Base-by-base conservation (phyloP, 2,888 invertebrate genomes). In the Dasypogon diadema region DNA sequence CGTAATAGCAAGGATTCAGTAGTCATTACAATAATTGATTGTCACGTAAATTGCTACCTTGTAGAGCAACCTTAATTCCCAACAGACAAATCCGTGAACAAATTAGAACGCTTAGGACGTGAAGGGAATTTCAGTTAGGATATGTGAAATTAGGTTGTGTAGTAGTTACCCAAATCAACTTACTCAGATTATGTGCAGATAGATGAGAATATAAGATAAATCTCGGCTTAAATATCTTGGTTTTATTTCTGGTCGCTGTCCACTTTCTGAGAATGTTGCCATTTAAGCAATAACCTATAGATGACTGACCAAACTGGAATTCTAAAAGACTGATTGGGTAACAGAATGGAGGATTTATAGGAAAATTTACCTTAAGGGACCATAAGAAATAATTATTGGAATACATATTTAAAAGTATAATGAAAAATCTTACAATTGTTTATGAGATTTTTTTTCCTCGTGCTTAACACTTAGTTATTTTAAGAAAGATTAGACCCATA, bases 1-100 rank as follows among this genome's bases (percentile, higher is more conserved):
- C 24, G 48, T 68, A 68, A 68, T 68, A 48, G 48, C 65, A 68
- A 48, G 48, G 16, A 68, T 16, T 48, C 48, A 68, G 65, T 18
- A 68, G 65, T 68, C 65, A 68, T 68, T 68, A 68, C 65, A 68
- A 68, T 68, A 68, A 68, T 68, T 68, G 65, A 68, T 68, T 68
- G 65, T 68, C 65, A 68, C 65, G 65, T 68, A 68, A 68, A 68
- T 68, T 68, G 65, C 65, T 68, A 68, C 65, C 65, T 68, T 68
- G 46, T 46, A 68, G 48, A 68, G 48, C 26, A 68, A 68, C 65
- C 65, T 48, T 68, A 68, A 68, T 68, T 68, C 65, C 65, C 65
- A 46, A 68, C 65, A 68, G 65, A 68, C 65, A 68, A 68, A 68
- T 68, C 65, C 65, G 65, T 68, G 65, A 68, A 68, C 65, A 68